phyloP scores from a whole-genome alignment of 2,113 vertebrate species.

The Macquaria australasica region DNA sequence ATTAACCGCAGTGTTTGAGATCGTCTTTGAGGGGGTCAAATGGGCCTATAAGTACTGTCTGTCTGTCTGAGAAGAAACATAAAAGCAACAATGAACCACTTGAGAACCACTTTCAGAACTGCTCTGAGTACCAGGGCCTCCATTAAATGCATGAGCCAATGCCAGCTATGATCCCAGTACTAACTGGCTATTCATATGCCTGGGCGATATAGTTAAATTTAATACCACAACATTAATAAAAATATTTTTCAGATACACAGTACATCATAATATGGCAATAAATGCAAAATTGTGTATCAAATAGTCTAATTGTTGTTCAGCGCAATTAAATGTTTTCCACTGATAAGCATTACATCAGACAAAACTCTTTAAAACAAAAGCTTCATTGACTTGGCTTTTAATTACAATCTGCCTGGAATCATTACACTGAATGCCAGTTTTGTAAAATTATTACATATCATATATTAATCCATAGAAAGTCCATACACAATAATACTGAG shows the following conservation, averaged over 20 bases:
- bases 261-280: background rate
- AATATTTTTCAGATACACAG: background rate
- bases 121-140: background rate
- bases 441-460: background rate
- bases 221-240: background rate
- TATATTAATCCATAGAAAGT: background rate
- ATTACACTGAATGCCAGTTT: background rate
- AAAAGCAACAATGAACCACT: slow-evolving; percentile 1
- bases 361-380: background rate
- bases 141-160: background rate
- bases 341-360: background rate
- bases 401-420: background rate
- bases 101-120: slow-evolving; percentile 4
- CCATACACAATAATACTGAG: background rate
- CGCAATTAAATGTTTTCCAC: background rate
- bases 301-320: background rate
- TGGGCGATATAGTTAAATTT: background rate
- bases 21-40: background rate
- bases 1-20: background rate
- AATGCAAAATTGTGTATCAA: background rate
- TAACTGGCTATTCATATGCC: background rate
- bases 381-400: background rate
- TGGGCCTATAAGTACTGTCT: background rate
- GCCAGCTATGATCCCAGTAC: background rate
- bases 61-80: slow-evolving; percentile 3